Evolutionary conservation across 2,888 invertebrate genomes (phyloP).

Genomic region (Netelia fuscicornis): DNA sequence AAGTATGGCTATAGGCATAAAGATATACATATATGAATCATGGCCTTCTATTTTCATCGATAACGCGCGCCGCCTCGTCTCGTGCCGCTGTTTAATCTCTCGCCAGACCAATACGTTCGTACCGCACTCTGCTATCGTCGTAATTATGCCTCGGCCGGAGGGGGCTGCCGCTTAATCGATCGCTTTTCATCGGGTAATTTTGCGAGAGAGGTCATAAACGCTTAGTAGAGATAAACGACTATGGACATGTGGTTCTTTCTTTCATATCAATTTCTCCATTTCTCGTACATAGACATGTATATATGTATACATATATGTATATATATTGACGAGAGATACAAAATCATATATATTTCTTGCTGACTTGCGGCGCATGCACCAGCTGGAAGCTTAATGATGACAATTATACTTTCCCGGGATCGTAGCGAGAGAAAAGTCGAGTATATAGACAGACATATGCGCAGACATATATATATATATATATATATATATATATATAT

Average conservation of each 20-base stretch:
- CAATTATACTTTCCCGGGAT: constrained; percentile 57
- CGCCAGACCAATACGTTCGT: constrained; percentile 25
- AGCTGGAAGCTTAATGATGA: constrained; percentile 59
- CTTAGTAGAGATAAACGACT: constrained; percentile 54
- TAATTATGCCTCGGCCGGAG: constrained; percentile 45
- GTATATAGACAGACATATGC: no score
- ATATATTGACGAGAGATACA: not conserved
- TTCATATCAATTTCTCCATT: constrained; percentile 29
- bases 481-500: constrained; percentile 25
- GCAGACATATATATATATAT: not conserved
- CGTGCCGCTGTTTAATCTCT: constrained; percentile 36
- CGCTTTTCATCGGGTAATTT: constrained; percentile 67
- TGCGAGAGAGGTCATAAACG: constrained; percentile 43
- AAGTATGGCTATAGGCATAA: constrained; percentile 4
- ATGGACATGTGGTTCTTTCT: constrained; percentile 6
- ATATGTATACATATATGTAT: not conserved
- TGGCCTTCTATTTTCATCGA: constrained; percentile 65
- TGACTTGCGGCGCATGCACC: not conserved
- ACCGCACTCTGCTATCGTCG: constrained; percentile 25
- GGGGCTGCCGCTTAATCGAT: constrained; percentile 49
- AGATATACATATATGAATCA: constrained; percentile 48
- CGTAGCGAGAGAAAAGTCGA: constrained; percentile 17
- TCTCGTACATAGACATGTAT: not conserved
- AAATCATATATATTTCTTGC: constrained; percentile 41
- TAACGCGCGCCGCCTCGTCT: constrained; percentile 56